Conservation (phyloP, 2,797 vertebrate species). For the Sebastes oblongus region DNA sequence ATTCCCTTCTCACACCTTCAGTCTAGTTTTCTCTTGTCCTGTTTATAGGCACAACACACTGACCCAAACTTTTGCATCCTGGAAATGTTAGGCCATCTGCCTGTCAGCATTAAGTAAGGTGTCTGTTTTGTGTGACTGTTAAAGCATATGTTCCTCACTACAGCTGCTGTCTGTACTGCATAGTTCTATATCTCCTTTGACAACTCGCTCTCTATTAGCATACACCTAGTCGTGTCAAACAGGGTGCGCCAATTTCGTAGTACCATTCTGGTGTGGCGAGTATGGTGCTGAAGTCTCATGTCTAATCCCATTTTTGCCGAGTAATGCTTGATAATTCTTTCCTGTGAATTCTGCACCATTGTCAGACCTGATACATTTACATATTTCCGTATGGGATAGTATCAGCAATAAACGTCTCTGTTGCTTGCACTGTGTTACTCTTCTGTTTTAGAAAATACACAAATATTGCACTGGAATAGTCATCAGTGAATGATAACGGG, state of each 20-base stretch:
- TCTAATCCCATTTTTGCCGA: neutral
- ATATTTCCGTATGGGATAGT: neutral
- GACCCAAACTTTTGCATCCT: neutral
- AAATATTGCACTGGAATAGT: conserved; percentile 1
- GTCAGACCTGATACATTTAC: neutral
- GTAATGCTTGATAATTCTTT: neutral
- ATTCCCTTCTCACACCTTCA: neutral
- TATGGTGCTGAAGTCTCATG: neutral
- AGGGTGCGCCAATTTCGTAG: neutral
- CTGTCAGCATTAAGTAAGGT: neutral
- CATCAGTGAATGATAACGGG: neutral
- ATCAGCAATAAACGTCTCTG: neutral
- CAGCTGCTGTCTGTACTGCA: neutral
- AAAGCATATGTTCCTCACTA: neutral
- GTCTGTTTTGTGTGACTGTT: neutral
- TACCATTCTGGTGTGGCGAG: neutral
- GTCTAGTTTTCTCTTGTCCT: neutral
- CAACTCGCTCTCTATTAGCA: neutral
- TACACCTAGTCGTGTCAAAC: neutral
- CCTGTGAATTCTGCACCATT: neutral
- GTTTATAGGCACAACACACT: neutral
- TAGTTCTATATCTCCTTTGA: neutral
- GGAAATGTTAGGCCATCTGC: neutral
- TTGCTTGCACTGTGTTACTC: neutral
- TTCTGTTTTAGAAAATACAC: neutral